These are phyloP conservation scores for Zaprionus davidi DNA, from an alignment of 1,140 invertebrate species.

Conservation along the genomic window DNA sequence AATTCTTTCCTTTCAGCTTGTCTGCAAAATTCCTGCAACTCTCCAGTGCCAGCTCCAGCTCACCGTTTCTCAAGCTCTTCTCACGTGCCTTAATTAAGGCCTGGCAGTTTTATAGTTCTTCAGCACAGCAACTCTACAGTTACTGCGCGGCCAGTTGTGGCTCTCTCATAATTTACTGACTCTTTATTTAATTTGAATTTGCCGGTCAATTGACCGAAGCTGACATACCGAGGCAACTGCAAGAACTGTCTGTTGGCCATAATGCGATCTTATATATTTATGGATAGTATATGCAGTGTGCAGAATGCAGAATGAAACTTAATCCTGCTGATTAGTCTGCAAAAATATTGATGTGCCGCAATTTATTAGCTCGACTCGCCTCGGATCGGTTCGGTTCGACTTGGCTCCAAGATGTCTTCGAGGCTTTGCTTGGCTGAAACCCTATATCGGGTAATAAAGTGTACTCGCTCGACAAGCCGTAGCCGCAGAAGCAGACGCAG, in stretches of 20 bases:
- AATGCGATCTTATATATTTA: conserved; percentile 19
- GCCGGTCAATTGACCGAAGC: not conserved
- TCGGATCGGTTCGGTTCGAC: not conserved
- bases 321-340: conserved; percentile 35
- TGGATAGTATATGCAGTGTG: not conserved
- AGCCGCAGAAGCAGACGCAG: not conserved
- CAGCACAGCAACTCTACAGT: conserved; percentile 3
- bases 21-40: conserved; percentile 6
- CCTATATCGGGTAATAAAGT: conserved; percentile 44
- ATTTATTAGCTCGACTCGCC: conserved; percentile 13
- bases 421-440: conserved; percentile 14
- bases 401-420: conserved; percentile 9
- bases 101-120: conserved; percentile 17
- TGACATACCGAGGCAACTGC: not conserved
- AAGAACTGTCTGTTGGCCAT: not conserved
- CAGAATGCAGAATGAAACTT: conserved; percentile 17
- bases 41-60: not conserved
- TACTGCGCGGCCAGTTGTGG: not conserved
- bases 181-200: conserved; percentile 30
- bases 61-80: conserved; percentile 22
- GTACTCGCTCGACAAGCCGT: conserved; percentile 12
- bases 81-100: conserved; percentile 38
- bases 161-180: conserved; percentile 23
- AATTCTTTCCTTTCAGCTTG: conserved; percentile 27
- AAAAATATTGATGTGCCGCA: conserved; percentile 31